These are phyloP conservation scores for Cliona cf. orientalis DNA, from an alignment of 37 sponge, comb jelly and placozoan genomes.

Conservation along the genomic window DNA sequence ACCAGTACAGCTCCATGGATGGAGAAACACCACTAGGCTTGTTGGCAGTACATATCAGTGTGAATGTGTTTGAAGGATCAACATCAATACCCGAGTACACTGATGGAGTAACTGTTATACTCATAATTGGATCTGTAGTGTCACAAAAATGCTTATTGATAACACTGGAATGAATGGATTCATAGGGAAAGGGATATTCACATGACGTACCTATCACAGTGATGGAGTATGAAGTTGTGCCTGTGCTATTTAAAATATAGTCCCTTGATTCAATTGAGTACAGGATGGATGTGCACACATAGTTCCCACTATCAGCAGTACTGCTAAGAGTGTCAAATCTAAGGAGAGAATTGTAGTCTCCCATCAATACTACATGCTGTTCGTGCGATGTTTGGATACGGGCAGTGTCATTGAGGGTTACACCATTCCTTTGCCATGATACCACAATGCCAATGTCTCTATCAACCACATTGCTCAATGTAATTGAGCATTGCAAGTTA, in stretches of 20 bases:
- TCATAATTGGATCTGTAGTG: conserved; percentile 19
- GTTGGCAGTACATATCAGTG: conserved; percentile 8
- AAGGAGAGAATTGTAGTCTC: not conserved
- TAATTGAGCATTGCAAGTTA: not conserved
- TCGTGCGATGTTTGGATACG: not conserved
- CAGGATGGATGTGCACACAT: not conserved
- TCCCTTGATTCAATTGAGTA: not conserved
- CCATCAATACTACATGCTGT: not conserved
- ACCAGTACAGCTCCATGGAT: conserved; percentile 13
- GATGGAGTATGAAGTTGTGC: not conserved
- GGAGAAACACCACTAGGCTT: conserved; percentile 3
- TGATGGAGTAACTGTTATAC: not conserved
- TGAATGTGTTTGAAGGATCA: conserved; percentile 1
- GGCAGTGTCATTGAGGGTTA: not conserved
- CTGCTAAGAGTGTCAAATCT: conserved; percentile 9
- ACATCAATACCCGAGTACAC: not conserved
- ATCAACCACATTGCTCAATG: not conserved
- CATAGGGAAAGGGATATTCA: too few species aligned
- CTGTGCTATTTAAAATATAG: conserved; percentile 3
- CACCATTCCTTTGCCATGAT: not conserved
- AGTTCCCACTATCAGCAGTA: conserved; percentile 9
- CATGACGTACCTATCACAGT: conserved; percentile 16
- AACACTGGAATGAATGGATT: too few species aligned
- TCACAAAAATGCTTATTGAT: too few species aligned
- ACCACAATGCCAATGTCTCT: not conserved